A percentile compares a stretch with the other conserved stretches of the same genome.
Conservation (phyloP, 2,797 vertebrate genomes). For the Sparus aurata region DNA sequence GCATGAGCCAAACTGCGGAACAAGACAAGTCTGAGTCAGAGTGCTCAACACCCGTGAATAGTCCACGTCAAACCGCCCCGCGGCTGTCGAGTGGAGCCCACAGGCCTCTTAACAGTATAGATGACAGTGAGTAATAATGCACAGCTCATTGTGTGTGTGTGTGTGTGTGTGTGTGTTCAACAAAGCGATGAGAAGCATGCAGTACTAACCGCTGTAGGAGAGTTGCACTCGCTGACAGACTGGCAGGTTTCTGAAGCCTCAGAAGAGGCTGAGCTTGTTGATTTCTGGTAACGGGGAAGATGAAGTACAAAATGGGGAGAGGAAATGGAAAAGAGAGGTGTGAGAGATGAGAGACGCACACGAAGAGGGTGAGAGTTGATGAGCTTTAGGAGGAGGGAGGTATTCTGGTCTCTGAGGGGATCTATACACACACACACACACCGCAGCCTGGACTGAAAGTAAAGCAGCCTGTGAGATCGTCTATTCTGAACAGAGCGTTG, state of each 20-base stretch:
- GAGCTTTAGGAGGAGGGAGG: constrained; percentile 55
- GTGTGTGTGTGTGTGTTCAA: constrained; percentile 33
- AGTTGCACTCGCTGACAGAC: constrained; percentile 98
- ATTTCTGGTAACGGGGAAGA: constrained; percentile 89
- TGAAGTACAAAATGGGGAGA: constrained; percentile 52
- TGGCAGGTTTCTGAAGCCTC: constrained; percentile 98
- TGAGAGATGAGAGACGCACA: constrained; percentile 37
- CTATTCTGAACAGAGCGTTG: constrained; percentile 70
- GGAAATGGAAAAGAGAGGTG: constrained; percentile 54
- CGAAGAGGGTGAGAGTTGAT: constrained; percentile 43
- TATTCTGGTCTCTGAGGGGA: constrained; percentile 46
- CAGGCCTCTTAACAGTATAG: constrained; percentile 38
- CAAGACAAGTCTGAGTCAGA: constrained; percentile 84
- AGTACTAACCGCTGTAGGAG: constrained; percentile 95
- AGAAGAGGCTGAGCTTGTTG: constrained; percentile 97
- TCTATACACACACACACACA: constrained; percentile 15
- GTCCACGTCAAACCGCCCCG: constrained; percentile 46
- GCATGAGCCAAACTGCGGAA: constrained; percentile 94
- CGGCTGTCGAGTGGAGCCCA: constrained; percentile 45
- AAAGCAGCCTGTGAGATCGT: constrained; percentile 64
- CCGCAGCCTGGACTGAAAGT: constrained; percentile 53
- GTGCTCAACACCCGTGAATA: constrained; percentile 57
- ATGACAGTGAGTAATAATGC: constrained; percentile 54
- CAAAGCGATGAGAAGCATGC: constrained; percentile 58
- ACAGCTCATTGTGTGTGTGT: constrained; percentile 20